Percentiles rank a stretch among this genome's conserved stretches.
Conservation (phyloP, 2,888 invertebrate genomes). For the Pyrochroa serraticornis region DNA sequence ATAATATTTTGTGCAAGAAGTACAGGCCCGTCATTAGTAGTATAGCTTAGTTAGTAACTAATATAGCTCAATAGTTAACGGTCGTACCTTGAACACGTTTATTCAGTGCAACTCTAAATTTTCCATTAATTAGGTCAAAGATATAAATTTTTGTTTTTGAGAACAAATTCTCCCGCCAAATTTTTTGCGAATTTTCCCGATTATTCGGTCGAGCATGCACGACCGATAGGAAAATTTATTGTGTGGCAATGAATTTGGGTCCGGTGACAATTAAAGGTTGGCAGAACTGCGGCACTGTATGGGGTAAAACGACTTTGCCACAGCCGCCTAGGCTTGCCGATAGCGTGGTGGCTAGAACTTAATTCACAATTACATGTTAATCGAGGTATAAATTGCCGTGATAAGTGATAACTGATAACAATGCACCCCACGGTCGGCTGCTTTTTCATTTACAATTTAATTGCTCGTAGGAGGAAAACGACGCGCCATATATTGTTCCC, state of each 20-base stretch:
- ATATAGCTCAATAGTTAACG: too few relatives aligned
- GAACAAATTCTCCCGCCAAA: too few relatives aligned
- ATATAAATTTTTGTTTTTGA: too few relatives aligned
- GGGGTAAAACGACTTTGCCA: constrained; percentile 5
- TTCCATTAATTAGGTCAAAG: too few relatives aligned
- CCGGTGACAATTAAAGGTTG: constrained; percentile 13
- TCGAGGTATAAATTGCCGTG: constrained; percentile 53
- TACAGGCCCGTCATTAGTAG: too few relatives aligned
- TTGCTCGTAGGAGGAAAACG: background rate
- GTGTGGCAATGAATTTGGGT: constrained; percentile 16
- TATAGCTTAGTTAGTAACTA: too few relatives aligned
- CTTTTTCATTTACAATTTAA: constrained; percentile 20
- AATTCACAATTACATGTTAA: constrained; percentile 56
- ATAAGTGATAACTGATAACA: constrained; percentile 45
- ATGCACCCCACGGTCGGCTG: constrained; percentile 15
- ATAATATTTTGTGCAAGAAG: too few relatives aligned
- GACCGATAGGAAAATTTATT: constrained; percentile 7
- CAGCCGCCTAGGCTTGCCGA: constrained; percentile 28
- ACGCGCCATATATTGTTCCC: too few relatives aligned
- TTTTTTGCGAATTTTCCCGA: too few relatives aligned
- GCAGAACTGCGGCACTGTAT: constrained; percentile 2
- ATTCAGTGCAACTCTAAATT: too few relatives aligned
- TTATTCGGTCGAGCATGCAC: too few relatives aligned
- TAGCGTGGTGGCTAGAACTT: constrained; percentile 52
- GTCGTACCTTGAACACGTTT: too few relatives aligned